A percentile compares a stretch with the other conserved stretches of the same genome.
Conservation (phyloP, 1,140 invertebrate species). For the Drepana arcuata region DNA sequence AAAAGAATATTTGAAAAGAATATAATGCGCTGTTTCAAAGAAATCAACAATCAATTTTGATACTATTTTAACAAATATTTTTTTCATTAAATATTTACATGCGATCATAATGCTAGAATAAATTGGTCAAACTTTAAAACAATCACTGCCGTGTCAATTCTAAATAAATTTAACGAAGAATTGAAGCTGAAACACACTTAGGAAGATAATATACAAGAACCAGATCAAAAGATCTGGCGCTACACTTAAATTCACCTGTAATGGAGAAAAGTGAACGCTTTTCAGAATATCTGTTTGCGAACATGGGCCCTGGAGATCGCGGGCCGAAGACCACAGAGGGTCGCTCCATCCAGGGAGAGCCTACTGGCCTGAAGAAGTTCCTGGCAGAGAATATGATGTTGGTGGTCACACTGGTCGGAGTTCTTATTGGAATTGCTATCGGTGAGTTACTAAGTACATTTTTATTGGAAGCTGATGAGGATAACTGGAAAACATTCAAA, state of each 20-base stretch:
- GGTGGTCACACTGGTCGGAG: conserved; percentile 83
- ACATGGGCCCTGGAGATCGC: conserved; percentile 72
- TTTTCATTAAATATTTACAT: no score
- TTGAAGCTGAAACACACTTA: no score
- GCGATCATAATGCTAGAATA: no score
- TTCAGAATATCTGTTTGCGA: conserved; percentile 84
- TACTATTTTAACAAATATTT: no score
- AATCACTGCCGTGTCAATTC: no score
- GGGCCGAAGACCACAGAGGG: conserved; percentile 72
- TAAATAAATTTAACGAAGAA: no score
- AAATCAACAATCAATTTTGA: no score
- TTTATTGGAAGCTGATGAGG: no score
- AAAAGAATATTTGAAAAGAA: no score
- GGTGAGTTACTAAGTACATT: conserved; percentile 70
- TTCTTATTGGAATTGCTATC: conserved; percentile 80
- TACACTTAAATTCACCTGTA: conserved; percentile 49
- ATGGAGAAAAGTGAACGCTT: conserved; percentile 73
- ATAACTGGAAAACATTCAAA: no score
- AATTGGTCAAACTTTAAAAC: no score
- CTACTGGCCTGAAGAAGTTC: conserved; percentile 78
- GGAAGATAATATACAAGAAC: conserved; percentile 9
- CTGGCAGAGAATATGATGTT: conserved; percentile 83
- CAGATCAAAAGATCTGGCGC: conserved; percentile 44
- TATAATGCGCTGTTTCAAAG: no score
- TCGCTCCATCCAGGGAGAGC: conserved; percentile 74